Conservation (phyloP, 2,113 vertebrate species). For the Ascaphus truei region DNA sequence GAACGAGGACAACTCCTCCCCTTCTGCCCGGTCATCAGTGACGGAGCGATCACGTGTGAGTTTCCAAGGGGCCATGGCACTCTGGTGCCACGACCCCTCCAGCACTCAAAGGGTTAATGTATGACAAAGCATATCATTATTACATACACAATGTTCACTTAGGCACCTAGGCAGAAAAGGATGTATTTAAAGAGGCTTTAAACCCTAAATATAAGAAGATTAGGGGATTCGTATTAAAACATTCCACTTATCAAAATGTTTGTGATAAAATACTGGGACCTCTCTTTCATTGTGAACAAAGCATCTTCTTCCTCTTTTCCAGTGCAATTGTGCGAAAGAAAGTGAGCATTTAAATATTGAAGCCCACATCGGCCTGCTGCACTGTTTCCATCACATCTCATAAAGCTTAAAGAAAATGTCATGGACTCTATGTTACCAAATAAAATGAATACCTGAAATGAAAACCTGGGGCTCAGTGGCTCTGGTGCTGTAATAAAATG, state of each 20-base stretch:
- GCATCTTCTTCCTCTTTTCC: background rate
- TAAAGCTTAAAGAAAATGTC: constrained; percentile 1
- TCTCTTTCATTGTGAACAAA: background rate
- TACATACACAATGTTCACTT: background rate
- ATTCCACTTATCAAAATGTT: background rate
- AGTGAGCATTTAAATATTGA: background rate
- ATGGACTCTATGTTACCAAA: background rate
- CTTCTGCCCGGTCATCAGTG: too few species aligned
- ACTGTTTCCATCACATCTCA: constrained; percentile 5
- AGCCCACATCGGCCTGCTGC: background rate
- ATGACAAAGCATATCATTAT: background rate
- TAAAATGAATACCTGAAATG: constrained; percentile 12
- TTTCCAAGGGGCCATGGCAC: too few species aligned
- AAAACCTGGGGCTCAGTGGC: background rate
- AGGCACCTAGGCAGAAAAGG: too few species aligned
- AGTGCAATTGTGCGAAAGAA: background rate
- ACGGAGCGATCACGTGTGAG: too few species aligned
- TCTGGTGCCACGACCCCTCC: too few species aligned
- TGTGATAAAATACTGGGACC: background rate
- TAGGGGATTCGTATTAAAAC: too few species aligned
- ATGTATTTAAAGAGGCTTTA: too few species aligned
- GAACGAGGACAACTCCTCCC: too few species aligned
- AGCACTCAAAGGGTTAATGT: too few species aligned
- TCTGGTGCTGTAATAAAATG: constrained; percentile 16
- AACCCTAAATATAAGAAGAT: too few species aligned